These are phyloP conservation scores for Pyrochroa serraticornis DNA, from an alignment of 2,888 invertebrate species.

Conservation along the genomic window DNA sequence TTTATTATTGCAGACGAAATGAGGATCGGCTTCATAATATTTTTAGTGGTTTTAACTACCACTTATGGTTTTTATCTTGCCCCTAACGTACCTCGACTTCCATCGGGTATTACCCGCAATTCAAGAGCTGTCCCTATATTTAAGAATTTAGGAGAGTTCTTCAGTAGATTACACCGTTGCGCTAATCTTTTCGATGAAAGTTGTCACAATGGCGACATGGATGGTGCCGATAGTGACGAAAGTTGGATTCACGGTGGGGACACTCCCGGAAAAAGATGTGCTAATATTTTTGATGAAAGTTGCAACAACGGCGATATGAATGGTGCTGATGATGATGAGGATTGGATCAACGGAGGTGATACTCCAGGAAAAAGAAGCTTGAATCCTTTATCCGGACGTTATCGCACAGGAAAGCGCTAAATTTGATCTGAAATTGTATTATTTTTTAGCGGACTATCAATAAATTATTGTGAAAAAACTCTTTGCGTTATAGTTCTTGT, in stretches of 20 bases:
- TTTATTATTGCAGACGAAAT: no score
- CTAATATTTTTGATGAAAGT: conserved; percentile 60
- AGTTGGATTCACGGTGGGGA: conserved; percentile 31
- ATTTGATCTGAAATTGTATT: conserved; percentile 25
- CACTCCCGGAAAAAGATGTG: conserved; percentile 37
- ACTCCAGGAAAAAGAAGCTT: conserved; percentile 48
- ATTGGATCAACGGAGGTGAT: conserved; percentile 34
- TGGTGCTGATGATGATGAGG: conserved; percentile 38
- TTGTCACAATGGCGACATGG: conserved; percentile 59
- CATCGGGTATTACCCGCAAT: no score
- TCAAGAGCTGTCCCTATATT: no score
- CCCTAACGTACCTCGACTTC: no score
- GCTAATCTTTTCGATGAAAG: conserved; percentile 61
- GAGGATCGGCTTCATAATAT: no score
- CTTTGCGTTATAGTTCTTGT: no score
- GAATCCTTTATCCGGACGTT: conserved; percentile 63
- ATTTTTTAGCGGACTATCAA: no score
- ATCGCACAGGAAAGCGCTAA: conserved; percentile 62
- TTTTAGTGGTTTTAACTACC: no score
- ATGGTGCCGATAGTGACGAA: conserved; percentile 54
- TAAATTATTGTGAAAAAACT: no score
- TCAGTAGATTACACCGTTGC: conserved; percentile 33
- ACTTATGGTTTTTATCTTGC: no score
- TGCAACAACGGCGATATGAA: conserved; percentile 37
- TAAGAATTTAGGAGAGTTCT: no score